Percentiles rank a stretch among this genome's conserved stretches.
Evolutionary conservation across 92 coral and sea anemone species (phyloP).

Genomic region (Zoanthus gigantus): DNA sequence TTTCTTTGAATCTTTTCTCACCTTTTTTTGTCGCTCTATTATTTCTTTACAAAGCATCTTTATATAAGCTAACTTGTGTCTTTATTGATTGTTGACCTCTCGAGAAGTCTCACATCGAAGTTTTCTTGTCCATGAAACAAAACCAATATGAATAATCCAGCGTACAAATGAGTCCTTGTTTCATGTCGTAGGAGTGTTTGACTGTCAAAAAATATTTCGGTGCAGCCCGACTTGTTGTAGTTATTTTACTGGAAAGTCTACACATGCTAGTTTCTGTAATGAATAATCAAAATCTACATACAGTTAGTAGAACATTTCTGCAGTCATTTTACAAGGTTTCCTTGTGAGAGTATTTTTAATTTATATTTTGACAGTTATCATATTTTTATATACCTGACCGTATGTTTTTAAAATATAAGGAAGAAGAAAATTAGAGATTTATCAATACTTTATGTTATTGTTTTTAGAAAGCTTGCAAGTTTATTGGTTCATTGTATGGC

Average conservation of each 20-base stretch:
- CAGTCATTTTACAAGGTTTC: not conserved
- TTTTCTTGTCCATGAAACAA: not conserved
- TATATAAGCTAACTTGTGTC: not conserved
- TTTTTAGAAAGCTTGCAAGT: constrained; percentile 34
- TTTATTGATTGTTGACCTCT: not conserved
- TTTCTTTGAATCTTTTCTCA: not conserved
- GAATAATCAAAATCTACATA: not conserved
- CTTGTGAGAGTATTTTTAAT: not conserved
- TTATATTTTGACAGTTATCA: not conserved
- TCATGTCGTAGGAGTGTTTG: not conserved
- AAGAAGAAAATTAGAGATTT: constrained; percentile 18
- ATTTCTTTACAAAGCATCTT: not conserved
- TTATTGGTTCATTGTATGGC: constrained; percentile 42
- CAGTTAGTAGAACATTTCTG: not conserved
- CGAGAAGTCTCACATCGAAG: not conserved
- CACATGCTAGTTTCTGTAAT: not conserved
- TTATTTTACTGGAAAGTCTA: not conserved
- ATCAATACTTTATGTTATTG: constrained; percentile 17
- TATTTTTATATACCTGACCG: not conserved
- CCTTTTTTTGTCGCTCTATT: not conserved
- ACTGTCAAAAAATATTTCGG: not conserved
- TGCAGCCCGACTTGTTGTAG: not conserved
- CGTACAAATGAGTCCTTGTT: not conserved
- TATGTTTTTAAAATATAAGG: not conserved
- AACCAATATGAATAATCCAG: not conserved